Evolutionary conservation across 2,113 vertebrate genomes (phyloP).

Genomic region (Scalopus aquaticus): DNA sequence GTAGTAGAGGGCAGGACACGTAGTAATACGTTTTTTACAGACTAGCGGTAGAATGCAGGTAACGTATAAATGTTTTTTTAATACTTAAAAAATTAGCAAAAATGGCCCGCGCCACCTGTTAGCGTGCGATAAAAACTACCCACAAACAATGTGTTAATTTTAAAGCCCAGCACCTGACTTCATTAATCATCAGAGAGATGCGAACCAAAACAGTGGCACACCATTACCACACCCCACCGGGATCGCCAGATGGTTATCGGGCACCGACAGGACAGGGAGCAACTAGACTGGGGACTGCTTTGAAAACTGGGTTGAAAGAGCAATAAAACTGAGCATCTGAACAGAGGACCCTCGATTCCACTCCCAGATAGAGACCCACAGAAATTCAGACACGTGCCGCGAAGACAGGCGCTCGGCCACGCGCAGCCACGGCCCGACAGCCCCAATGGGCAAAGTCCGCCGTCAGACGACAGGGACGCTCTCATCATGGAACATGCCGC

Average conservation of each 20-base stretch:
- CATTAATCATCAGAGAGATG: not conserved
- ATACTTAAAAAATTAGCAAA: too few species aligned
- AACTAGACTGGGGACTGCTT: not conserved
- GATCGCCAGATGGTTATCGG: not conserved
- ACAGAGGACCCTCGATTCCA: not conserved
- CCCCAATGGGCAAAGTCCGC: not conserved
- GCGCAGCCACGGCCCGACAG: not conserved
- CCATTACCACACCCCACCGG: accelerated
- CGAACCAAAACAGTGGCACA: not conserved
- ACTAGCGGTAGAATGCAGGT: too few species aligned
- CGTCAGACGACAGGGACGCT: not conserved
- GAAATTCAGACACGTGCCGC: accelerated
- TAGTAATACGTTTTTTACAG: too few species aligned
- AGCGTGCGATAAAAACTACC: too few species aligned
- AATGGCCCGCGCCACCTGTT: too few species aligned
- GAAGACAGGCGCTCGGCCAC: not conserved
- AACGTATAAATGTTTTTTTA: too few species aligned
- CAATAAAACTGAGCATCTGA: not conserved
- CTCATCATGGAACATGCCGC: not conserved
- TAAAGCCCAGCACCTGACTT: not conserved
- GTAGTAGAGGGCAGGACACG: too few species aligned
- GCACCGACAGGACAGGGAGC: accelerated
- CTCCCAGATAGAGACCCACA: not conserved
- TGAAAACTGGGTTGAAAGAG: not conserved
- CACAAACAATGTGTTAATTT: too few species aligned